A percentile compares a stretch with the other conserved stretches of the same genome.
Evolutionary conservation across 2,113 vertebrate species (phyloP).

Genomic region (Cavia aperea): DNA sequence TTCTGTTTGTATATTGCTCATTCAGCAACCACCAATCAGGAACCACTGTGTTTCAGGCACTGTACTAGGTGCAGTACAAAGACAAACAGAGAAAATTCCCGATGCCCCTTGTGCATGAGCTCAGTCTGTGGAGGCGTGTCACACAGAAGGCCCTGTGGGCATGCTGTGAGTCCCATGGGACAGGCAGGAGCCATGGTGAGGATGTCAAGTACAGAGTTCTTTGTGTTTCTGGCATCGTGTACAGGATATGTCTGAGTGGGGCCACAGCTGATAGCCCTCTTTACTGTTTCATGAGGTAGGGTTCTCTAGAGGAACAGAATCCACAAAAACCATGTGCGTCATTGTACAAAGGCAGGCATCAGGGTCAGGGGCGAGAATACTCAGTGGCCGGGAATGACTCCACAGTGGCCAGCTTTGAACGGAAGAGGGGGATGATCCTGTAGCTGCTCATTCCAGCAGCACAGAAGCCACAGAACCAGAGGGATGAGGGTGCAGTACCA

Average conservation of each 20-base stretch:
- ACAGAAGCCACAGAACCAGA: background rate
- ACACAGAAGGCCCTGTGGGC: background rate
- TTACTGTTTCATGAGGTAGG: background rate
- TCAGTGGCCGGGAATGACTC: background rate
- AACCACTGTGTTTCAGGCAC: slow-evolving; percentile 11
- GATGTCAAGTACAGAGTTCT: background rate
- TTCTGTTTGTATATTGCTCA: slow-evolving; percentile 48
- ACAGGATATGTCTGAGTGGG: background rate
- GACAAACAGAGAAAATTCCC: background rate
- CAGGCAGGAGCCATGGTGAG: background rate
- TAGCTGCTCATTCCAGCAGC: background rate
- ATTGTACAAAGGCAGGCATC: background rate
- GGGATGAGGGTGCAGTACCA: background rate
- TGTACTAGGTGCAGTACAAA: slow-evolving; percentile 26
- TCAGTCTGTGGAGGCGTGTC: background rate
- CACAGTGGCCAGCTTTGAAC: background rate
- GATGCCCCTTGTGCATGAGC: background rate
- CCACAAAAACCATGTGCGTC: background rate
- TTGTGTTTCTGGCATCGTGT: background rate
- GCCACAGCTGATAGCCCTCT: background rate
- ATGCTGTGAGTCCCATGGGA: background rate
- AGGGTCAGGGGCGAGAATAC: background rate
- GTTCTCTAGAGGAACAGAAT: background rate
- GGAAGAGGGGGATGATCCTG: background rate
- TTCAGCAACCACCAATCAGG: slow-evolving; percentile 29